A percentile compares a stretch with the other conserved stretches of the same genome.
phyloP scores from a whole-genome alignment of 2,888 invertebrate species.

The Eulithis testata region DNA sequence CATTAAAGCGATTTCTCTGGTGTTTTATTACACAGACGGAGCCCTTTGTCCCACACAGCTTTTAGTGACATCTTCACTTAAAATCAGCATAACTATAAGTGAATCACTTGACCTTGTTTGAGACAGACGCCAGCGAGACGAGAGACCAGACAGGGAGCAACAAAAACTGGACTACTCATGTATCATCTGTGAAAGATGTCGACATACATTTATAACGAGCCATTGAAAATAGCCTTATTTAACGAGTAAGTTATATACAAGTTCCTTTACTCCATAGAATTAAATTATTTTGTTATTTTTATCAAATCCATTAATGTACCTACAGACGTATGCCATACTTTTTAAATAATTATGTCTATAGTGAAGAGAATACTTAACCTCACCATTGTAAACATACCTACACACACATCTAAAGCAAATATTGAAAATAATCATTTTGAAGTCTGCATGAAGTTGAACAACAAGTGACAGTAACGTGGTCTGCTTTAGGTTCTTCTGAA shows the following conservation, averaged over 20 bases:
- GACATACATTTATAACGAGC: slow-evolving; percentile 21
- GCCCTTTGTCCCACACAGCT: slow-evolving; percentile 35
- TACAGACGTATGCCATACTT: too few relatives aligned
- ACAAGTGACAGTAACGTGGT: too few relatives aligned
- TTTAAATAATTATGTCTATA: too few relatives aligned
- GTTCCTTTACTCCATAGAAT: too few relatives aligned
- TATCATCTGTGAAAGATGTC: slow-evolving; percentile 34
- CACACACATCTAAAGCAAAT: too few relatives aligned
- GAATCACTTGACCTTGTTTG: slow-evolving; percentile 60
- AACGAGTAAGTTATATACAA: neutral
- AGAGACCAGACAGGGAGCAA: slow-evolving; percentile 47
- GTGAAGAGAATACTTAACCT: too few relatives aligned
- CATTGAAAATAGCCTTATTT: slow-evolving; percentile 15
- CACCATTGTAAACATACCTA: too few relatives aligned
- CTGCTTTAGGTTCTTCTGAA: too few relatives aligned
- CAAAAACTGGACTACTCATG: slow-evolving; percentile 51
- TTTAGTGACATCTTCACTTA: slow-evolving; percentile 41
- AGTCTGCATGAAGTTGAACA: too few relatives aligned
- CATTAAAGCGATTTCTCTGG: slow-evolving; percentile 20
- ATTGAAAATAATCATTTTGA: too few relatives aligned
- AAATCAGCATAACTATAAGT: slow-evolving; percentile 34
- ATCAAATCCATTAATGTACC: too few relatives aligned
- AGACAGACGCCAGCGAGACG: slow-evolving; percentile 57
- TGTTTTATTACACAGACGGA: slow-evolving; percentile 20
- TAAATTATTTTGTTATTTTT: too few relatives aligned